Evolutionary conservation across 2,888 invertebrate species (phyloP).

Genomic region (Petrophora chlorosata): DNA sequence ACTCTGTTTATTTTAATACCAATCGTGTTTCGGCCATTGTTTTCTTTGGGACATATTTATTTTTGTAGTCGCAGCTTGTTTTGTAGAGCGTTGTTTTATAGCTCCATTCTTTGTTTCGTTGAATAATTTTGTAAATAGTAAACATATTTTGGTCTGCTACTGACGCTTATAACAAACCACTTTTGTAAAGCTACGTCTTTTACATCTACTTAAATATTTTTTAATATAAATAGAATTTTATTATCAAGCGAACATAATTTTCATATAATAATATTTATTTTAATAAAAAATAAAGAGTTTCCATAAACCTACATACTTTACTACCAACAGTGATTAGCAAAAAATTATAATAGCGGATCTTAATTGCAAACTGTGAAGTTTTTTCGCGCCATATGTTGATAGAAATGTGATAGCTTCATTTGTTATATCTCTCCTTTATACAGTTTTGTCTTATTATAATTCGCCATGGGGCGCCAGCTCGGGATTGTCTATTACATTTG

Average conservation of each 20-base stretch:
- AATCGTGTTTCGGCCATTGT: slow-evolving; percentile 67
- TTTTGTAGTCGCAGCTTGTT: slow-evolving; percentile 52
- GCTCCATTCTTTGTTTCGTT: slow-evolving; percentile 34
- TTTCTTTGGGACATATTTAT: slow-evolving; percentile 74
- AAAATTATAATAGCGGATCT: slow-evolving; percentile 38
- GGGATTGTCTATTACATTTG: slow-evolving; percentile 64
- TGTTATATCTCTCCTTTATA: slow-evolving; percentile 61
- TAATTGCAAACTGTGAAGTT: slow-evolving; percentile 47
- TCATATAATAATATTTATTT: too few species aligned
- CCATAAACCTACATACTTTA: neutral
- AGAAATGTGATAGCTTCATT: slow-evolving; percentile 78
- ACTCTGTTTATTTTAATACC: slow-evolving; percentile 71
- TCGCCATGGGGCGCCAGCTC: slow-evolving; percentile 70
- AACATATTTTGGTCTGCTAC: slow-evolving; percentile 11
- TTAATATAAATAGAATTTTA: too few species aligned
- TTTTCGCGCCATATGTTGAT: slow-evolving; percentile 66
- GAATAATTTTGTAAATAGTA: slow-evolving; percentile 32
- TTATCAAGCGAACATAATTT: too few species aligned
- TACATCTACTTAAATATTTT: too few species aligned
- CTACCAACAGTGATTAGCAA: slow-evolving; percentile 13
- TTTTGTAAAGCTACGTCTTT: too few species aligned
- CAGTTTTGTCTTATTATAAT: slow-evolving; percentile 75
- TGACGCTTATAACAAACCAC: neutral
- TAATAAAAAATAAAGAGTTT: too few species aligned
- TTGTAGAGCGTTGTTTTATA: slow-evolving; percentile 46